A percentile compares a stretch with the other conserved stretches of the same genome.
These are phyloP conservation scores for Salvelinus sp. DNA, from an alignment of 2,113 vertebrate species.

Conservation along the genomic window DNA sequence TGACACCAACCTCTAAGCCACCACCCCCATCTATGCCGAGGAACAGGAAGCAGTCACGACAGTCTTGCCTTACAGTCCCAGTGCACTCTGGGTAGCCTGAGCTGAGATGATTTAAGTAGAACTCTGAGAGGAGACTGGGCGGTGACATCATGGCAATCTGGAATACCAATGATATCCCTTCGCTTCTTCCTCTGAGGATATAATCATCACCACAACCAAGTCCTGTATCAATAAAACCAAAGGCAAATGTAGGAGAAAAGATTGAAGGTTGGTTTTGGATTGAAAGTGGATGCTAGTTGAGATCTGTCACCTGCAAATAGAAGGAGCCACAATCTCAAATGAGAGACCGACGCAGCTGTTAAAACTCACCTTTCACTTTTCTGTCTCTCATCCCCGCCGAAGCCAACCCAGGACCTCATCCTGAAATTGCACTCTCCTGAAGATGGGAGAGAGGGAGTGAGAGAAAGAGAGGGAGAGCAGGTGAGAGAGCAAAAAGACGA, in stretches of 20 bases:
- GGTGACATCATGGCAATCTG: constrained; percentile 30
- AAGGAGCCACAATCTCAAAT: constrained; percentile 38
- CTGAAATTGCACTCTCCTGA: constrained; percentile 55
- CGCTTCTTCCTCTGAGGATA: constrained; percentile 45
- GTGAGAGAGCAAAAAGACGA: constrained; percentile 4
- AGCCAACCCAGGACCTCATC: constrained; percentile 54
- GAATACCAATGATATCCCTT: constrained; percentile 47
- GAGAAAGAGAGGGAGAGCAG: background rate
- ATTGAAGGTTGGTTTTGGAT: constrained; percentile 21
- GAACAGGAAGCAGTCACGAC: background rate
- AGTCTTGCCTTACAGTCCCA: constrained; percentile 32
- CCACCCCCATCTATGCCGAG: background rate
- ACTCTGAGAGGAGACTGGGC: constrained; percentile 35
- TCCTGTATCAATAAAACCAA: constrained; percentile 20
- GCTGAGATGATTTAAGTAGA: constrained; percentile 34
- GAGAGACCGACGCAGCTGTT: constrained; percentile 51
- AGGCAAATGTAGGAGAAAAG: background rate
- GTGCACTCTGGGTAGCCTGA: background rate
- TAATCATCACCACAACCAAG: constrained; percentile 29
- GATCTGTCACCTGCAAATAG: constrained; percentile 55
- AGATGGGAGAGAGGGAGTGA: constrained; percentile 7
- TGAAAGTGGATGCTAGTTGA: constrained; percentile 23
- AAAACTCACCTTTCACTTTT: constrained; percentile 70
- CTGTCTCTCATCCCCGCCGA: constrained; percentile 61
- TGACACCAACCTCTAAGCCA: no score